A percentile compares a stretch with the other conserved stretches of the same genome.
phyloP scores from a whole-genome alignment of 2,888 invertebrate genomes.

The Leuctra nigra region DNA sequence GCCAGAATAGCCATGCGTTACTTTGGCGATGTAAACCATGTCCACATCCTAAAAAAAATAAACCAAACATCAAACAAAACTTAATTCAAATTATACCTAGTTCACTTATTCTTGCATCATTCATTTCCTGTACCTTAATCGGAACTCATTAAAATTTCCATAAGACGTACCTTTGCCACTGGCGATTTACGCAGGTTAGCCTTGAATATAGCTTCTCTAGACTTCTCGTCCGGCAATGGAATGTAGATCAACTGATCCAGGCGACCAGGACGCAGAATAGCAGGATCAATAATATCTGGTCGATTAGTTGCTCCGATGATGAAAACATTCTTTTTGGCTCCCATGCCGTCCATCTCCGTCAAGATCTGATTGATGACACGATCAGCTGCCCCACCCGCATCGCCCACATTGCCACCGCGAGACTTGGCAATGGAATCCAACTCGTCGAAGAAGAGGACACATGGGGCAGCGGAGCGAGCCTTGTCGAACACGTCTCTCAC shows the following conservation, averaged over 20 bases:
- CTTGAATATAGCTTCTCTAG: constrained; percentile 91
- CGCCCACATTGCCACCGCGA: constrained; percentile 93
- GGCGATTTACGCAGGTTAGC: constrained; percentile 96
- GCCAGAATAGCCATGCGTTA: constrained; percentile 93
- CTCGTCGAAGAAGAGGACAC: constrained; percentile 99
- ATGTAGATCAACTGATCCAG: constrained; percentile 99
- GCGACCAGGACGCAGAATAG: constrained; percentile 96
- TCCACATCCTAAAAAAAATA: constrained; percentile 68
- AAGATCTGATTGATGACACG: constrained; percentile 99
- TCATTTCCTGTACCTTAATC: no score
- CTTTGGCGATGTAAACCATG: constrained; percentile 74
- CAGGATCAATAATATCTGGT: constrained; percentile 97
- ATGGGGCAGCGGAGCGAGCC: constrained; percentile 98
- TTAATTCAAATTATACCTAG: not conserved
- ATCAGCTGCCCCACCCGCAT: constrained; percentile 98
- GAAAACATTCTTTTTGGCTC: constrained; percentile 99
- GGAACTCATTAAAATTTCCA: no score
- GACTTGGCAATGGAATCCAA: constrained; percentile 99
- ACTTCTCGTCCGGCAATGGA: constrained; percentile 98
- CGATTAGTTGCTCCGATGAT: constrained; percentile 96
- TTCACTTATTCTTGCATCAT: no score
- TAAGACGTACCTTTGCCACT: constrained; percentile 69
- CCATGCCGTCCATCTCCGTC: constrained; percentile 99
- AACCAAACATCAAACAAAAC: constrained; percentile 1
- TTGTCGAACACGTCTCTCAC: constrained; percentile 99